Conservation (phyloP, 1,140 invertebrate genomes). For the Drosophila gunungcola region DNA sequence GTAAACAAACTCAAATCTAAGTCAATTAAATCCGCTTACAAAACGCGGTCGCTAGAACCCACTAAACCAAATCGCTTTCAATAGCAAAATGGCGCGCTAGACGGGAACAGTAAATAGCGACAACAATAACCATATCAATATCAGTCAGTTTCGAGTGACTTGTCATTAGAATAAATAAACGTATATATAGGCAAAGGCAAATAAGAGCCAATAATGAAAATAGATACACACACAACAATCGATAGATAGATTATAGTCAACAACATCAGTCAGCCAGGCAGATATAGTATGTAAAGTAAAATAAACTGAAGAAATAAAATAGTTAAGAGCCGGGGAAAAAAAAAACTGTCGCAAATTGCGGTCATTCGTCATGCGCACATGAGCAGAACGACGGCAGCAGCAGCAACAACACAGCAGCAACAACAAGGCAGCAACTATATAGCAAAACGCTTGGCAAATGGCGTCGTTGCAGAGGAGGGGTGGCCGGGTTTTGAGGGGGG, state of each 20-base stretch:
- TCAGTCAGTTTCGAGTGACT: conserved; percentile 58
- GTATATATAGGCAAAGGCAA: conserved; percentile 29
- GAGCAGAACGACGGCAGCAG: conserved; percentile 68
- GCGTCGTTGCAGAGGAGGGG: conserved; percentile 56
- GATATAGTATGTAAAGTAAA: conserved; percentile 55
- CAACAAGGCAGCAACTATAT: conserved; percentile 15
- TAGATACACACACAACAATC: conserved; percentile 47
- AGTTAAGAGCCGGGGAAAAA: conserved; percentile 38
- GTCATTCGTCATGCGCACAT: conserved; percentile 84
- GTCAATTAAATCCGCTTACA: conserved; percentile 27
- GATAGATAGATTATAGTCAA: conserved; percentile 43
- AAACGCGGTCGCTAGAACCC: conserved; percentile 10
- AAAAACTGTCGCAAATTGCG: conserved; percentile 83
- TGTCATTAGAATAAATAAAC: conserved; percentile 65
- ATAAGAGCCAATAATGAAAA: conserved; percentile 68
- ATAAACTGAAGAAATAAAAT: conserved; percentile 51
- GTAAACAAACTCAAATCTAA: background rate
- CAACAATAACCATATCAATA: conserved; percentile 53
- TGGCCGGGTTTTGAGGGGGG: background rate
- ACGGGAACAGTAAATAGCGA: conserved; percentile 37
- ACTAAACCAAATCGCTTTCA: conserved; percentile 35
- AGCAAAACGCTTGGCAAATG: conserved; percentile 68
- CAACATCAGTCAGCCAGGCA: conserved; percentile 62
- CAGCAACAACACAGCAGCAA: conserved; percentile 30
- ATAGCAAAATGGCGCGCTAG: conserved; percentile 51